Percentiles rank a stretch among this genome's conserved stretches.
These are phyloP conservation scores for Xiphorhynchus erythropygius DNA, from an alignment of 2,797 vertebrate genomes.

Conservation along the genomic window DNA sequence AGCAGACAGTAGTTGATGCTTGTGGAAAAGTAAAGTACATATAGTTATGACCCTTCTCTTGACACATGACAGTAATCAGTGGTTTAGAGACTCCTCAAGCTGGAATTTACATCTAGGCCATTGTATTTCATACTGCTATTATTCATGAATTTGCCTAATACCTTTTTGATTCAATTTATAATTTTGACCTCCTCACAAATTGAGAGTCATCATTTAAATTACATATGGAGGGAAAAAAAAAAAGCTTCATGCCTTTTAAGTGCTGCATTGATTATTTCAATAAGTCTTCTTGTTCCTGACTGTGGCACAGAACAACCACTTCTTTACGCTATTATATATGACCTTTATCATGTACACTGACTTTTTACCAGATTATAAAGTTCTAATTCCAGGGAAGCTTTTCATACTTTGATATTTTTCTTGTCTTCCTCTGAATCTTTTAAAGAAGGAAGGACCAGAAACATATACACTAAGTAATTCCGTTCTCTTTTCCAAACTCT, in stretches of 20 bases:
- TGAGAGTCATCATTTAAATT: constrained; percentile 25
- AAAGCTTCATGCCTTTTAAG: background rate
- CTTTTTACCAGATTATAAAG: background rate
- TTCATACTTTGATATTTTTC: background rate
- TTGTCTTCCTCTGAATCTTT: background rate
- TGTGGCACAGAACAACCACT: background rate
- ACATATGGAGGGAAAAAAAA: background rate
- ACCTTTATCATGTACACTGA: background rate
- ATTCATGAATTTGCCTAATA: constrained; percentile 25
- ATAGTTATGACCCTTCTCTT: background rate
- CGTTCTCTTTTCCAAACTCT: background rate
- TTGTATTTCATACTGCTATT: background rate
- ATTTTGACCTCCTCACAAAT: constrained; percentile 19
- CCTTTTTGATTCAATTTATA: constrained; percentile 23
- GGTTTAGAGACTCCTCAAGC: background rate
- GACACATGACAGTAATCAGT: constrained; percentile 15
- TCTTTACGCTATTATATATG: background rate
- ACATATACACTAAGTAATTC: background rate
- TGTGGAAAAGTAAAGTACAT: background rate
- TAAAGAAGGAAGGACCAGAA: background rate
- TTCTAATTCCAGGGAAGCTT: background rate
- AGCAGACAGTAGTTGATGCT: background rate
- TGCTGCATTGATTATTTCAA: constrained; percentile 5
- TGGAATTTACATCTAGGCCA: background rate
- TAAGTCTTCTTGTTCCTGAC: background rate